A percentile compares a stretch with the other conserved stretches of the same genome.
Evolutionary conservation across 2,797 vertebrate genomes (phyloP).

Genomic region (Champsocephalus esox): DNA sequence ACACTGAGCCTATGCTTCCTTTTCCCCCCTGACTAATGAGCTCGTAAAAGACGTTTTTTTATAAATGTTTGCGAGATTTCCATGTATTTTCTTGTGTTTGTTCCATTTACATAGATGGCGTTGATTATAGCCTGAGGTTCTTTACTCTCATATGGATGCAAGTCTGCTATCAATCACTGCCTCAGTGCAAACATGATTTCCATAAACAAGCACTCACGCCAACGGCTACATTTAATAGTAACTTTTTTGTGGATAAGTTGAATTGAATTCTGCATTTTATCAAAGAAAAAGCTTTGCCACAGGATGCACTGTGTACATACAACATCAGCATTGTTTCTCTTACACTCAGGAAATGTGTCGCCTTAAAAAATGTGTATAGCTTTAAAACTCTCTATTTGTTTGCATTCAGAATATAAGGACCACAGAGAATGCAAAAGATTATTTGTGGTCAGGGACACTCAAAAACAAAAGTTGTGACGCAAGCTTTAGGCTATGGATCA

Average conservation of each 20-base stretch:
- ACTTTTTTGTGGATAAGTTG: too few relatives aligned
- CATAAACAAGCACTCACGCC: constrained; percentile 15
- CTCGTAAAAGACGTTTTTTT: constrained; percentile 16
- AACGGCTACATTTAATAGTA: constrained; percentile 16
- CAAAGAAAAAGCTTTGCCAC: background rate
- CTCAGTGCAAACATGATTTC: constrained; percentile 40
- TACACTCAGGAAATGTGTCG: constrained; percentile 25
- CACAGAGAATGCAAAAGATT: too few relatives aligned
- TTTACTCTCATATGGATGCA: constrained; percentile 27
- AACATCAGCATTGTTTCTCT: background rate
- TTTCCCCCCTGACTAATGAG: constrained; percentile 52
- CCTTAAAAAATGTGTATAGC: constrained; percentile 12
- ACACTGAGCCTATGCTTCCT: constrained; percentile 11
- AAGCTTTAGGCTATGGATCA: too few relatives aligned
- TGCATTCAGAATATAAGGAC: too few relatives aligned
- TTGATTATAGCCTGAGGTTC: constrained; percentile 44
- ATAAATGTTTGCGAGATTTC: constrained; percentile 40
- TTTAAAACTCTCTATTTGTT: background rate
- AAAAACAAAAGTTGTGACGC: too few relatives aligned
- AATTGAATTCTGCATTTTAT: background rate
- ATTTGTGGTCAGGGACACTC: too few relatives aligned
- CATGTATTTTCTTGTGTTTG: constrained; percentile 30
- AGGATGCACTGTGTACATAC: background rate
- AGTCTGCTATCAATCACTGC: constrained; percentile 57
- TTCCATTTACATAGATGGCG: constrained; percentile 56